phyloP scores from a whole-genome alignment of 2,797 vertebrate species.

The Ciconia nigra region DNA sequence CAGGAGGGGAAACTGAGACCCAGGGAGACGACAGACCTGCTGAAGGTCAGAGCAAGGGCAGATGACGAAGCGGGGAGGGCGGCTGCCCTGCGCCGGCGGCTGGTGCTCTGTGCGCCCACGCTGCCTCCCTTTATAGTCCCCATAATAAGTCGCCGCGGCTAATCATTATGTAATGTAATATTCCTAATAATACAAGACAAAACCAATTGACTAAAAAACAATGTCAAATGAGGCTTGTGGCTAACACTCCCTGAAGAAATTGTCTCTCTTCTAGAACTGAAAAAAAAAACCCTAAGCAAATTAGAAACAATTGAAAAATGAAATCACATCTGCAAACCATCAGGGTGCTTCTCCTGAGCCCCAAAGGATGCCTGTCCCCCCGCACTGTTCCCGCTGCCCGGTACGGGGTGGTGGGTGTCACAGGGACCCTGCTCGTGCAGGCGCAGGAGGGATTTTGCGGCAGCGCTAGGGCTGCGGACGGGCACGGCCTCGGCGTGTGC shows the following conservation, averaged over 20 bases:
- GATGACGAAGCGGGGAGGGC: not conserved
- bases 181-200: not conserved
- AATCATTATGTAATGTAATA: slow-evolving; percentile 54
- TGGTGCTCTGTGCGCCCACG: not conserved
- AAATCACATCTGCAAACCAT: slow-evolving; percentile 37
- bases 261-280: not conserved
- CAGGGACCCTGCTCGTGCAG: not conserved
- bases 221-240: slow-evolving; percentile 30
- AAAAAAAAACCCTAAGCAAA: not conserved
- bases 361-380: not conserved
- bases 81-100: not conserved
- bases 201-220: slow-evolving; percentile 44
- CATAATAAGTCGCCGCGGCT: not conserved
- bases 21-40: not conserved
- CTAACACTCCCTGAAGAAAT: slow-evolving; percentile 53
- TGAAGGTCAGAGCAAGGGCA: slow-evolving; percentile 22
- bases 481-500: accelerated
- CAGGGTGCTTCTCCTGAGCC: not conserved
- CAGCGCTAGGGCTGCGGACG: not conserved
- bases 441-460: not conserved
- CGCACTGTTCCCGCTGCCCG: accelerated
- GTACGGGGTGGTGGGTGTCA: not conserved
- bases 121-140: not conserved
- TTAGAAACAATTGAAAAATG: slow-evolving; percentile 41
- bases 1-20: not conserved